Base-by-base conservation (phyloP, 2,888 invertebrate species). In the Ormyrus pomaceus region DNA sequence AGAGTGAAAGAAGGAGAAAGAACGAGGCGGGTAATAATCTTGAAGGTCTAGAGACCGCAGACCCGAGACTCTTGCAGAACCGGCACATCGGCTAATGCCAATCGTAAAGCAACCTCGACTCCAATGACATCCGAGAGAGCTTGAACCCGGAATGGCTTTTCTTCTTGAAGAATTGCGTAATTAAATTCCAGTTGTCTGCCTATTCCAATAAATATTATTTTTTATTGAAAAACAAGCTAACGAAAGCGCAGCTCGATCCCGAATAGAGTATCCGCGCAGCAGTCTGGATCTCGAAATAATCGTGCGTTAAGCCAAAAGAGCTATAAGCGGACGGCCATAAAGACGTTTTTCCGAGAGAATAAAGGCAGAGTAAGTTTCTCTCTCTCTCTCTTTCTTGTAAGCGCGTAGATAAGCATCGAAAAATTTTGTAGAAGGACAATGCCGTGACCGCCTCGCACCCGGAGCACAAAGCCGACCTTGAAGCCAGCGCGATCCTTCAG, bases 381-480 rank as follows among this genome's bases (percentile, higher is more conserved):
- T 13, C 5, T 66, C 4, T 2, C 6, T 5, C 4, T n/a, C 4
- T n/a, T 13, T 48, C 45, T 46, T 4, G 45, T 9, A n/a, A 34
- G 34, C 34, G 34, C 2, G 34, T 4, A 64, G 65, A 65, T 65
- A 65, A 45, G 34, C 11, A 65, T 65, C 50, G n/a, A 6, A n/a
- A n/a, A 10, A 48, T 10, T 6, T 51, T 62, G 19, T 6, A 10
- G 48, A 45, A 48, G 56, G 48, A 69, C 46, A 53, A 64, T 19
- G 64, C 9, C 34, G 71, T 65, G 45, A 4, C 69, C 50, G 45
- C 53, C 58, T 61, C 48, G 56, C 81, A 81, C 81, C 77, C 75
- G 81, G 77, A 48, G 59, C 64, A 71, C 65, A 65, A 72, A 77
- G 50, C 4, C 74, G 74, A 81, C 81, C 81, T 81, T 78, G 77